Evolutionary conservation across 2,797 vertebrate genomes (phyloP).

Genomic region (Iguana delicatissima): DNA sequence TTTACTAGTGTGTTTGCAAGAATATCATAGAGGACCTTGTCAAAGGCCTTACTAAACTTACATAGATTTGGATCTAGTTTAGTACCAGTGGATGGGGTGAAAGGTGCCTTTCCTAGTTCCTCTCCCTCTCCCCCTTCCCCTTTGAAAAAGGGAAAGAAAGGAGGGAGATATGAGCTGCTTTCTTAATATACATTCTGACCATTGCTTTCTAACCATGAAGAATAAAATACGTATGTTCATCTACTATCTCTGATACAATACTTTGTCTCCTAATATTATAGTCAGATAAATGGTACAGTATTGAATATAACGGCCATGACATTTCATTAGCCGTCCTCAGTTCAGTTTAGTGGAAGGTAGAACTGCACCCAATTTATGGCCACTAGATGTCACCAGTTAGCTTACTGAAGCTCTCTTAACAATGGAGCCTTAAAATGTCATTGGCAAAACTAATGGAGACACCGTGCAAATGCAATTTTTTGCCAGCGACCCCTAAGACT

Average conservation of each 20-base stretch:
- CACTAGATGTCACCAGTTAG: conserved; percentile 48
- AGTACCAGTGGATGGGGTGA: neutral
- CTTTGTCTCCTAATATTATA: neutral
- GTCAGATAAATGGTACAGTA: neutral
- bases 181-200: neutral
- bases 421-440: neutral
- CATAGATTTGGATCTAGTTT: neutral
- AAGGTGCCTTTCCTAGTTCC: neutral
- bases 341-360: neutral
- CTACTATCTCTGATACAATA: neutral
- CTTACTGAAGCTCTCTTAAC: conserved; percentile 13
- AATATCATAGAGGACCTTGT: too few species aligned
- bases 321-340: neutral
- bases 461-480: too few species aligned
- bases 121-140: neutral
- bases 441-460: neutral
- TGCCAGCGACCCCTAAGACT: too few species aligned
- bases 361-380: neutral
- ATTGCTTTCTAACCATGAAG: neutral
- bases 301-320: neutral
- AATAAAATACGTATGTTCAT: neutral
- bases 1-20: too few species aligned
- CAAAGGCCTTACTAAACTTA: neutral
- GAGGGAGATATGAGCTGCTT: neutral
- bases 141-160: neutral